Percentiles rank a stretch among this genome's conserved stretches.
Evolutionary conservation across 1,140 invertebrate genomes (phyloP).

Genomic region (Bradysia coprophila): DNA sequence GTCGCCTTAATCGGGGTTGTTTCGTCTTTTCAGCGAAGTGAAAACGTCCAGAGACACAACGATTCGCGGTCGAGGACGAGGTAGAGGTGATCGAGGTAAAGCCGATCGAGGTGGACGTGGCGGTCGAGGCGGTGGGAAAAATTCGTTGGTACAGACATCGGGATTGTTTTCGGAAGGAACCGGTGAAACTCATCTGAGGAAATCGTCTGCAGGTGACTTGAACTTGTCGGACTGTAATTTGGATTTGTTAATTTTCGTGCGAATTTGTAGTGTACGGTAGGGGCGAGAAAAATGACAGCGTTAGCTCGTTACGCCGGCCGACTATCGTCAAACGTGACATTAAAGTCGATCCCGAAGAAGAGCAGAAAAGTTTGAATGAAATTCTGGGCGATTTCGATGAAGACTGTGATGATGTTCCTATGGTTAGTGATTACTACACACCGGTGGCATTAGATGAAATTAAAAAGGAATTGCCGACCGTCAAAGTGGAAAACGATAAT

Average conservation of each 20-base stretch:
- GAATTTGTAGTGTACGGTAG: too few relatives aligned
- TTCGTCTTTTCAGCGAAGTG: not conserved
- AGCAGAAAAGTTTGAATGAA: not conserved
- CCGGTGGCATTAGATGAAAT: not conserved
- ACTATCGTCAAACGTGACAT: not conserved
- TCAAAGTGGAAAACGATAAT: conserved; percentile 1
- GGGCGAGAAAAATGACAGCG: too few relatives aligned
- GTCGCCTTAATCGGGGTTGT: not conserved
- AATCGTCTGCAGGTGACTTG: not conserved
- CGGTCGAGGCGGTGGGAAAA: not conserved
- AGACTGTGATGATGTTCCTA: not conserved
- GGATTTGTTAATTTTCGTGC: too few relatives aligned
- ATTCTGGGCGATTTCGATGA: not conserved
- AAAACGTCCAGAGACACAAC: not conserved
- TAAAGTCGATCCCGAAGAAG: not conserved
- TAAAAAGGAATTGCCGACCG: too few relatives aligned
- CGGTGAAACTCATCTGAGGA: not conserved
- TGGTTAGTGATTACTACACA: not conserved
- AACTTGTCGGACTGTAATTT: not conserved
- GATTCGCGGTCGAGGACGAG: not conserved
- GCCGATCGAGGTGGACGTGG: not conserved
- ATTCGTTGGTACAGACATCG: not conserved
- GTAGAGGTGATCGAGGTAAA: not conserved
- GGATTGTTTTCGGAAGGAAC: conserved; percentile 5
- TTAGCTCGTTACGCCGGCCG: not conserved